Evolutionary conservation across 2,888 invertebrate species (phyloP).

Genomic region (Mesodorylaimus sp.): DNA sequence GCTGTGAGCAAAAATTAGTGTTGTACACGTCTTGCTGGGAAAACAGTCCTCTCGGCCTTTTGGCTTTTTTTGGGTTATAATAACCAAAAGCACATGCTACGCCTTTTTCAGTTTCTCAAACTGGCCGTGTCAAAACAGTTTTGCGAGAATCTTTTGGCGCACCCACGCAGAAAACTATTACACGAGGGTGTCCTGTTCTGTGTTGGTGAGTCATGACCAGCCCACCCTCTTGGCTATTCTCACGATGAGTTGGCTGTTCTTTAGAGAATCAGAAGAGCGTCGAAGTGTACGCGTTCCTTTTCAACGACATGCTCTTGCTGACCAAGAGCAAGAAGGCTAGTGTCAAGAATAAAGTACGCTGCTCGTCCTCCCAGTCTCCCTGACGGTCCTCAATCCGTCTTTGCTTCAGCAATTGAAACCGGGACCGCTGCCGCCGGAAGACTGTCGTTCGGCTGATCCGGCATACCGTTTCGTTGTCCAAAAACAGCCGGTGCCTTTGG

Average conservation of each 20-base stretch:
- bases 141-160: constrained; percentile 43
- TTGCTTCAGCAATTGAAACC: not conserved
- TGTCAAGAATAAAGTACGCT: constrained; percentile 34
- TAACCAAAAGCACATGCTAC: not conserved
- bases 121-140: constrained; percentile 42
- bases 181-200: constrained; percentile 37
- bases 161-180: constrained; percentile 35
- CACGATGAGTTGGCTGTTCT: constrained; percentile 12
- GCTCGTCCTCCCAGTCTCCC: not conserved
- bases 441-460: not conserved
- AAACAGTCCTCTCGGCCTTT: no score
- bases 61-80: constrained; percentile 8
- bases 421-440: not conserved
- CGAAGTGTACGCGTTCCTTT: constrained; percentile 44
- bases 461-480: constrained; percentile 31
- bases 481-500: constrained; percentile 37
- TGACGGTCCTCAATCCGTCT: not conserved
- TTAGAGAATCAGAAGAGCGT: constrained; percentile 41
- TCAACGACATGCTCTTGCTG: constrained; percentile 45
- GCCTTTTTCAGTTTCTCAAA: constrained; percentile 38
- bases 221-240: not conserved
- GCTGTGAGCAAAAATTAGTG: no score
- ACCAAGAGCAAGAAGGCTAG: constrained; percentile 41
- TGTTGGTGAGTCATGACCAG: constrained; percentile 30
- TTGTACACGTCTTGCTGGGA: no score